Conservation (phyloP, 2,113 vertebrate genomes). For the Varanus komodoensis region DNA sequence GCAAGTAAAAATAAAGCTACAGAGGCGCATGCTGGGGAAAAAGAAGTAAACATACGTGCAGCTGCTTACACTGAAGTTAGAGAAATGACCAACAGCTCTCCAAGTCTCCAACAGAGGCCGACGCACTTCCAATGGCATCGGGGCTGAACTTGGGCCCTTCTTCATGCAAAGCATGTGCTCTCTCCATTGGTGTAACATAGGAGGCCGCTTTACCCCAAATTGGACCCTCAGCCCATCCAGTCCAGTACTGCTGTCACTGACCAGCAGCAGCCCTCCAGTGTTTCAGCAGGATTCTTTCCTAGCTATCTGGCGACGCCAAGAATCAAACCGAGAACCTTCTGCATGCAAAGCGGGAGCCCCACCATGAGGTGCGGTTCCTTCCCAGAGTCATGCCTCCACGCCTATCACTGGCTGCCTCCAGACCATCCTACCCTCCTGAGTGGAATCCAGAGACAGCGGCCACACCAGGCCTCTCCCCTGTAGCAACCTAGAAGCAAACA, state of each 20-base stretch:
- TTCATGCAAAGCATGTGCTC: too few relatives aligned
- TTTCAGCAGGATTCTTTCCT: neutral
- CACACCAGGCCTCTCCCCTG: neutral
- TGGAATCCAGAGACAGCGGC: too few relatives aligned
- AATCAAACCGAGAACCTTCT: neutral
- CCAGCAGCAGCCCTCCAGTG: neutral
- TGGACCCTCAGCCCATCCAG: too few relatives aligned
- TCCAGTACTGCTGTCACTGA: neutral
- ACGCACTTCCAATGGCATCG: too few relatives aligned
- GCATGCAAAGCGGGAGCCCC: neutral
- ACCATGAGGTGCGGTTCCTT: neutral
- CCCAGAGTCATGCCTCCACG: neutral
- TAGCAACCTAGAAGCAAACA: neutral
- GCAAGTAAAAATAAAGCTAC: too few relatives aligned
- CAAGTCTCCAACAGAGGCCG: neutral
- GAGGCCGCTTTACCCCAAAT: neutral
- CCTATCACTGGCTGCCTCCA: neutral
- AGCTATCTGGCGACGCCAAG: neutral
- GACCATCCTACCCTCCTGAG: neutral
- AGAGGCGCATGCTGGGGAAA: too few relatives aligned
- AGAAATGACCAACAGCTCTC: neutral
- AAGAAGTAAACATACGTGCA: too few relatives aligned
- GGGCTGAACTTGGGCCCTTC: too few relatives aligned
- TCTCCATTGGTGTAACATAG: too few relatives aligned
- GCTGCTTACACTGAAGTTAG: too few relatives aligned